Conservation (phyloP, 2,113 vertebrate genomes). For the Gadus macrocephalus region DNA sequence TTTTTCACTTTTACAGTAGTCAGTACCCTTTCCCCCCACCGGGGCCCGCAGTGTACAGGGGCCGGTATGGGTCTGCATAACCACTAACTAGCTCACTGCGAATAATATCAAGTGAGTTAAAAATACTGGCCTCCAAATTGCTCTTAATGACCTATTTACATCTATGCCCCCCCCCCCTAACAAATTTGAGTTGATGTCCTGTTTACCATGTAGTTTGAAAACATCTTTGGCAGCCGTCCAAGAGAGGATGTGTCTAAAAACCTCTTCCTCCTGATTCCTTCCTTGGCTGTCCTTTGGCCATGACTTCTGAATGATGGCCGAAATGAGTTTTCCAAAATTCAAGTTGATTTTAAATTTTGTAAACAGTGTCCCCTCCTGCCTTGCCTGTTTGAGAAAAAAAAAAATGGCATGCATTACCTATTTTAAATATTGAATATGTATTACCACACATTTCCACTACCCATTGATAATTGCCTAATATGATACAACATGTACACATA, state of each 20-base stretch:
- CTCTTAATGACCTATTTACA: too few relatives aligned
- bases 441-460: neutral
- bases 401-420: neutral
- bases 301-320: constrained; percentile 78
- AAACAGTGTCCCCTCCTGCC: constrained; percentile 65
- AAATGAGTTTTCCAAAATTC: constrained; percentile 80
- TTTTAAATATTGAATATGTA: neutral
- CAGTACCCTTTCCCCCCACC: too few relatives aligned
- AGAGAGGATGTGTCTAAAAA: constrained; percentile 76
- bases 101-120: too few relatives aligned
- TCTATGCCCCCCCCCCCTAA: too few relatives aligned
- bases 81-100: too few relatives aligned
- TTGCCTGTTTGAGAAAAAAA: constrained; percentile 47
- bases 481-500: neutral
- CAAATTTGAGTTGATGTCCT: too few relatives aligned
- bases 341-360: constrained; percentile 34
- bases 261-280: constrained; percentile 17
- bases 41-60: too few relatives aligned
- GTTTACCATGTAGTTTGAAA: constrained; percentile 77
- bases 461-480: neutral
- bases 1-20: too few relatives aligned
- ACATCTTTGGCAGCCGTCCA: constrained; percentile 76
- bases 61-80: too few relatives aligned
- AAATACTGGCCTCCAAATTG: too few relatives aligned
- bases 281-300: constrained; percentile 72